Evolutionary conservation across 2,888 invertebrate genomes (phyloP), one percentile per base, ranked within the genome.

Genomic region (Podotricha telesiphe): DNA sequence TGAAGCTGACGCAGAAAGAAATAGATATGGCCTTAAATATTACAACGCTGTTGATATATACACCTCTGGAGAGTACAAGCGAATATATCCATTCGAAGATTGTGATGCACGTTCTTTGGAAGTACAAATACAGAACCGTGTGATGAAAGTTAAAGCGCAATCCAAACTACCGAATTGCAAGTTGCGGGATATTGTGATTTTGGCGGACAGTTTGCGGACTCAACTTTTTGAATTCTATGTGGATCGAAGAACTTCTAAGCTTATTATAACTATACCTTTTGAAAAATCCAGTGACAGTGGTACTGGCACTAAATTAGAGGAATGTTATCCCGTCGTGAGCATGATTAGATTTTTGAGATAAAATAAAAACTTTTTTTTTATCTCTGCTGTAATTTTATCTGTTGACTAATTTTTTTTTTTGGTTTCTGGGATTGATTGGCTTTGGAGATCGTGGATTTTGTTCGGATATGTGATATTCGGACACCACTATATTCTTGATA

Each of bases 31-130:
- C 2, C n/a, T 61, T 13, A 11, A 28, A 7, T 28, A 47, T n/a
- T 17, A 17, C 5, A 47, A 61, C 17, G 61, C 61, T 47, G 4
- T n/a, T 8, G 47, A 47, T 45, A n/a, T 61, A 2, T 61, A 47
- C 3, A 47, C 22, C 2, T 10, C 17, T 1, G n/a, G 8, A 15
- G 47, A 47, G 10, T 61, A 47, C 17, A 61, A 45, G 1, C 47
- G 61, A 11, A 47, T 61, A 4, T 61, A 61, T 47, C 47, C 61
- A 11, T 47, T 61, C n/a, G 11, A 47, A 28, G 17, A 17, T 47
- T 61, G n/a, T 47, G 5, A 45, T 17, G 17, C 47, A 45, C 0
- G 8, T 17, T 17, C 47, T 15, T 0, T 47, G 6, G 17, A 45
- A 6, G 22, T 61, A 11, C 2, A 22, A 20, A 7, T 61, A 17